Conservation (phyloP, 2,113 vertebrate species). For the Galeopterus variegatus region DNA sequence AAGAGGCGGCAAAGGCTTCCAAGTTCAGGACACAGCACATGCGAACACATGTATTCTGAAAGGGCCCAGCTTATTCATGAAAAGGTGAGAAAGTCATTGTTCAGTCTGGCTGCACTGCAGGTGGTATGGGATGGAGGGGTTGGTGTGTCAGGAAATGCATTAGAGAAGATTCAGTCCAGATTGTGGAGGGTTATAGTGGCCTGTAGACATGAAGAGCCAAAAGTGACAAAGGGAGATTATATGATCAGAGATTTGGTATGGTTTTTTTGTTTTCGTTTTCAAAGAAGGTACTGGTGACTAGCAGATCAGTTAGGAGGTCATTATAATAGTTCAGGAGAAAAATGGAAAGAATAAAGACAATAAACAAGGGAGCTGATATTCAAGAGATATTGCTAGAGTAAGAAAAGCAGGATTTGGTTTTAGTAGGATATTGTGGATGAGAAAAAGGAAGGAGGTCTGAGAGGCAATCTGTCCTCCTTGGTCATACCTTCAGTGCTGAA, state of each 20-base stretch:
- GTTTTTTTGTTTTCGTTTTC: slow-evolving; percentile 3
- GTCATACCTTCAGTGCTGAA: not conserved
- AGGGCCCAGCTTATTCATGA: not conserved
- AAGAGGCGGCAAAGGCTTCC: not conserved
- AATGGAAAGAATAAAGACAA: not conserved
- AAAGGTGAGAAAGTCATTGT: not conserved
- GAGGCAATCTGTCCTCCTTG: not conserved
- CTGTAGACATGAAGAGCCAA: not conserved
- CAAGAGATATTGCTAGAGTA: not conserved
- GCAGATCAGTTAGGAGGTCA: not conserved
- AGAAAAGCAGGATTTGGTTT: not conserved
- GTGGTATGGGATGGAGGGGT: not conserved
- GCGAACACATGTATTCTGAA: not conserved
- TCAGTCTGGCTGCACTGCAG: not conserved
- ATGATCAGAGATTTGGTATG: not conserved
- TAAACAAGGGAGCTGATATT: not conserved
- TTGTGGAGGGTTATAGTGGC: not conserved
- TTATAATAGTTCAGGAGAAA: not conserved
- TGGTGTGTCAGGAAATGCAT: not conserved
- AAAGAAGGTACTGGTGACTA: not conserved
- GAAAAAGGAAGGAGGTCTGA: not conserved
- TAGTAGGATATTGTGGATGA: not conserved
- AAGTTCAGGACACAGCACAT: not conserved
- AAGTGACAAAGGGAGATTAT: not conserved
- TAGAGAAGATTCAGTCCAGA: not conserved